Conservation (phyloP, 2,888 invertebrate genomes). For the Saturnia pavonia region DNA sequence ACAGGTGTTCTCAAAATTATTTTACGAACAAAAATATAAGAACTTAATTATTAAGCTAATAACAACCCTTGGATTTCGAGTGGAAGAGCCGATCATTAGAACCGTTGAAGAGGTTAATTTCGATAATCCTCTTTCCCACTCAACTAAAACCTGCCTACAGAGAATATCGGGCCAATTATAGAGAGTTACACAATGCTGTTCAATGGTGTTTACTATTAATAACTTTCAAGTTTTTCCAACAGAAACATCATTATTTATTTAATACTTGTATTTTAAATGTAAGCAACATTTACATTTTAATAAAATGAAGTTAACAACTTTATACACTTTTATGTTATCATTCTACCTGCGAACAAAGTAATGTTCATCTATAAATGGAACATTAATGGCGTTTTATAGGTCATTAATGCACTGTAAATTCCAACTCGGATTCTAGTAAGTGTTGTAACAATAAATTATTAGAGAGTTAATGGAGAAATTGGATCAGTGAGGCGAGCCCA, state of each 20-base stretch:
- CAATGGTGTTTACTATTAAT: neutral
- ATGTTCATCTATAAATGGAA: neutral
- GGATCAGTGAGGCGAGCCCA: slow-evolving; percentile 51
- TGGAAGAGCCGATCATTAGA: slow-evolving; percentile 69
- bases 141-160: slow-evolving; percentile 32
- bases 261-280: neutral
- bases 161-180: neutral
- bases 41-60: slow-evolving; percentile 6
- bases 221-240: neutral
- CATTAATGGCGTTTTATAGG: slow-evolving; percentile 1
- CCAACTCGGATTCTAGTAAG: slow-evolving; percentile 1
- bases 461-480: slow-evolving; percentile 21
- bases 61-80: slow-evolving; percentile 47
- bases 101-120: slow-evolving; percentile 74
- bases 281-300: neutral
- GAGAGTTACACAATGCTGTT: neutral
- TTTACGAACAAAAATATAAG: neutral
- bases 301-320: neutral
- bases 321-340: neutral
- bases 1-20: neutral
- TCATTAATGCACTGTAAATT: slow-evolving; percentile 8
- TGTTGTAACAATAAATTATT: slow-evolving; percentile 18
- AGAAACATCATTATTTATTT: neutral
- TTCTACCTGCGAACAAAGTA: slow-evolving; percentile 5
- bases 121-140: slow-evolving; percentile 71